Evolutionary conservation across 2,797 vertebrate genomes (phyloP), one percentile per base, ranked within the genome.

Genomic region (Dallia pectoralis): DNA sequence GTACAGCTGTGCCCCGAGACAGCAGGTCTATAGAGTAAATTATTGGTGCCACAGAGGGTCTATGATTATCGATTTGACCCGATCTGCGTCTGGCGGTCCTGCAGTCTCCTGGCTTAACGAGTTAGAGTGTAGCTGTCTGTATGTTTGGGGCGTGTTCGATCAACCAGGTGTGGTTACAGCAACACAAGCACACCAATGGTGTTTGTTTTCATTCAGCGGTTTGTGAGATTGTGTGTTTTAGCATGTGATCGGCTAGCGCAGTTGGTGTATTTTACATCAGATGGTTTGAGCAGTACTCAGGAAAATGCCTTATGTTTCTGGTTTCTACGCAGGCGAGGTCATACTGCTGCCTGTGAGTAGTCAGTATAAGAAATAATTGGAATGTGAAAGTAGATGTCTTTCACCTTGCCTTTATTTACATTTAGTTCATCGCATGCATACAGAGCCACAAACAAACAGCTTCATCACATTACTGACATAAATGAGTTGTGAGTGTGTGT

Each of bases 41-140:
- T 72, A 59, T 47, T 64, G 29, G 71, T 72, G 65, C 65, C 66
- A 72, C n/a, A 64, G 63, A 63, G 47, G 73, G 75, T 71, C 77
- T 75, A 71, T 69, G 44, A 64, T 76, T 67, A 82, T 79, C 71
- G 75, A 72, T 77, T 74, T 65, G 44, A 64, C 53, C 65, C 49
- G 62, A 59, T 33, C 32, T 11, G 40, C 33, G 16, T 29, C 30
- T 65, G 6, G 47, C 18, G 32, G 22, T n/a, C 19, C 44, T 44
- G 47, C 32, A 44, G 61, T 47, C 71, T 36, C 4, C 56, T 65
- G 25, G 33, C 36, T 49, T 73, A 71, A 74, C 63, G 40, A 49
- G 48, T 59, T 40, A n/a, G 67, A 44, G 65, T 70, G 40, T 51
- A 53, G 73, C 33, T 67, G 29, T 69, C 66, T 74, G 68, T 19